Evolutionary conservation across 2,797 vertebrate species (phyloP).

Genomic region (Epinephelus malabaricus): DNA sequence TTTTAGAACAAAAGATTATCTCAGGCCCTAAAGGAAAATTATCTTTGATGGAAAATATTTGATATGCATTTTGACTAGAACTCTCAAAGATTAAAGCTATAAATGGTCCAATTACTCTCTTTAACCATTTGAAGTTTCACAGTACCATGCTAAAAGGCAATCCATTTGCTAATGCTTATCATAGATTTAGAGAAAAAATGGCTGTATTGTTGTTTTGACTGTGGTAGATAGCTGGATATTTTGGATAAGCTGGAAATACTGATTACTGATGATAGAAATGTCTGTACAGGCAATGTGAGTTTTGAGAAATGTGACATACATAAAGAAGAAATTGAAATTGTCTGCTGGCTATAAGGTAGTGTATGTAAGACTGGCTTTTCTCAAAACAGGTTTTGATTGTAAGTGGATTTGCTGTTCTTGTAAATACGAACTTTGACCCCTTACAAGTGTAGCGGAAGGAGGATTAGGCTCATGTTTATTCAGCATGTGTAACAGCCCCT

Average conservation of each 20-base stretch:
- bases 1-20: constrained; percentile 43
- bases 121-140: constrained; percentile 32
- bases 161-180: background rate
- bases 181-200: background rate
- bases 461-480: constrained; percentile 84
- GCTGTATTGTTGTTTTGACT: background rate
- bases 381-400: constrained; percentile 73
- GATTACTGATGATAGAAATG: constrained; percentile 6
- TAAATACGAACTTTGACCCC: constrained; percentile 81
- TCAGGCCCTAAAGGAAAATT: constrained; percentile 49
- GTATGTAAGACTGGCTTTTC: constrained; percentile 20
- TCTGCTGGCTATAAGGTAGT: background rate
- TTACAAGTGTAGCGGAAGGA: constrained; percentile 81
- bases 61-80: constrained; percentile 53
- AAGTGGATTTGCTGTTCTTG: constrained; percentile 79
- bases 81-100: constrained; percentile 47
- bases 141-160: background rate
- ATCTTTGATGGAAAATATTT: constrained; percentile 57
- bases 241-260: background rate
- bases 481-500: constrained; percentile 77
- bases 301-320: constrained; percentile 17
- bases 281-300: background rate
- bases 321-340: background rate
- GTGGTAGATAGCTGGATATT: background rate
- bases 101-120: constrained; percentile 28